Base-by-base conservation (phyloP, 2,888 invertebrate species). In the Acrobeloides nanus region DNA sequence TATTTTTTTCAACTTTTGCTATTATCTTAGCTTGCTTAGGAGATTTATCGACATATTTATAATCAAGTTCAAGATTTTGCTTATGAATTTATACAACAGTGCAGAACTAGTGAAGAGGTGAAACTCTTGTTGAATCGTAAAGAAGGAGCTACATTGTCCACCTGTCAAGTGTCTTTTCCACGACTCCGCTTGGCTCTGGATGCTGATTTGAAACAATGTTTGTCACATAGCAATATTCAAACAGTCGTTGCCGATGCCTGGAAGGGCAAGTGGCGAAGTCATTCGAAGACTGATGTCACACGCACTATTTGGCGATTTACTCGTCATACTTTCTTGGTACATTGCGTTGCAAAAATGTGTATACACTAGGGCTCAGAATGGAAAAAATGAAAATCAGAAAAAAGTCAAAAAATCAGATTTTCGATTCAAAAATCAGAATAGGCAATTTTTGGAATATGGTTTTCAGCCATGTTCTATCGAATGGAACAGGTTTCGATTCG, bases 151-250 rank as follows among this genome's bases (percentile, higher is more conserved):
- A n/a, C 35, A 0, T 8, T 46, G 1, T 21, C 49, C 4, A 47
- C 37, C 23, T 25, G 46, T 12, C 51, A 59, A 15, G 15, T 45
- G 7, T 37, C 55, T 7, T 57, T 51, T 18, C 65, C 66, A 2
- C 53, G 66, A 12, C 48, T 64, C 6, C 55, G 61, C 25, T 41
- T 64, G 51, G 66, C 64, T 6, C 47, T 64, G 37, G 59, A 61
- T 24, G 40, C 55, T 10, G 34, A 52, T 23, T 59, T 66, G 58
- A 55, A 55, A 43, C 51, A 54, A 39, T 38, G 46, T 18, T 7
- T 35, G 2, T 23, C 53, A n/a, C 41, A 53, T 17, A 26, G 51
- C 27, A 55, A 49, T 37, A 39, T 53, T 15, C 53, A 53, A 27
- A 20, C 34, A 10, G 35, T 35, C 1, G 24, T 51, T 27, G 23